phyloP scores from a whole-genome alignment of 2,888 invertebrate species.

The Dicranocentrus wangi region DNA sequence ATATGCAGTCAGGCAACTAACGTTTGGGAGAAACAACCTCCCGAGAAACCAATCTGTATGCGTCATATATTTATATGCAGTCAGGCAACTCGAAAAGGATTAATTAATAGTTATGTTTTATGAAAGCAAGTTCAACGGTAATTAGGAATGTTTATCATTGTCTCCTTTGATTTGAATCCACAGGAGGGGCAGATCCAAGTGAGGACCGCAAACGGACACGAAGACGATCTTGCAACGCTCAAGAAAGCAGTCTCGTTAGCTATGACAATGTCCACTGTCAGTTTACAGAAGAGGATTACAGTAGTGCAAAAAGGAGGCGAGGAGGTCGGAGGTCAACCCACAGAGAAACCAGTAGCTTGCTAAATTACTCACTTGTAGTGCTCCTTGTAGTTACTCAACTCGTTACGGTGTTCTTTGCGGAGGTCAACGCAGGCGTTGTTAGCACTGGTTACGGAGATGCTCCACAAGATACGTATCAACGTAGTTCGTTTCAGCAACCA shows the following conservation, averaged over 20 bases:
- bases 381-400: conserved; percentile 49
- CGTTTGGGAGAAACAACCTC: no score
- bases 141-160: conserved; percentile 28
- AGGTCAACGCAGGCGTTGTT: conserved; percentile 45
- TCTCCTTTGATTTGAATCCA: conserved; percentile 15
- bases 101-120: no score
- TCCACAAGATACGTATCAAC: conserved; percentile 32
- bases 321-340: conserved; percentile 39
- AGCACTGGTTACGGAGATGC: conserved; percentile 28
- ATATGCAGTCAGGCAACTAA: no score
- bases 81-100: no score
- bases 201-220: conserved; percentile 32
- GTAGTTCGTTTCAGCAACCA: conserved; percentile 26
- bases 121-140: conserved; percentile 13
- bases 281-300: conserved; percentile 10
- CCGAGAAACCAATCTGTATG: no score
- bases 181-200: conserved; percentile 35
- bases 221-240: neutral
- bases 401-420: conserved; percentile 37
- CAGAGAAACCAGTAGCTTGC: conserved; percentile 30
- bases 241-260: conserved; percentile 40
- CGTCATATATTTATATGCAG: no score
- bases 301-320: neutral
- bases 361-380: conserved; percentile 41
- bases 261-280: conserved; percentile 30